Percentiles rank a stretch among this genome's conserved stretches.
Conservation (phyloP, 2,888 invertebrate genomes). For the Acronicta aceris region DNA sequence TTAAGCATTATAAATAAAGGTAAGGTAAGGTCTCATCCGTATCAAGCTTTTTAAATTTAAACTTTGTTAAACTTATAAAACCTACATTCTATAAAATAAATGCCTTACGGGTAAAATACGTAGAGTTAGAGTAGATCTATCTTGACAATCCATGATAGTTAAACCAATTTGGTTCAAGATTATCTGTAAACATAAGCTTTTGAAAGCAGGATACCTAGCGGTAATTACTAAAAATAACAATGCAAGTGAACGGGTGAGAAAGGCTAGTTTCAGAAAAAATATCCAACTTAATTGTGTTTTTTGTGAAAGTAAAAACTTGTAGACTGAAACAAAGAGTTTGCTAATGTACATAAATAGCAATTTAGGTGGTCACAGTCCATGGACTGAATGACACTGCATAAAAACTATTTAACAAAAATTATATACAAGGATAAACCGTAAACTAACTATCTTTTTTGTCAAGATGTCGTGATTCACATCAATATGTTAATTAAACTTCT, state of each 20-base stretch:
- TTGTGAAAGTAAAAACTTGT: slow-evolving; percentile 57
- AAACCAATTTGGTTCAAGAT: too few species aligned
- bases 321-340: slow-evolving; percentile 58
- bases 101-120: too few species aligned
- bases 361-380: slow-evolving; percentile 47
- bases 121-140: too few species aligned
- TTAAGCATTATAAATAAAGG: too few species aligned
- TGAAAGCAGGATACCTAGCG: slow-evolving; percentile 51
- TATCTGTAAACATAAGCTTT: slow-evolving; percentile 16
- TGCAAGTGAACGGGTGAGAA: slow-evolving; percentile 53
- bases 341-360: slow-evolving; percentile 41
- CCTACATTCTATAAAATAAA: too few species aligned
- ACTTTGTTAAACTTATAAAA: too few species aligned
- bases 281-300: slow-evolving; percentile 41
- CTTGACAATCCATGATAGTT: too few species aligned
- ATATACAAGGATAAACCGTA: too few species aligned
- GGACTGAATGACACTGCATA: slow-evolving; percentile 26
- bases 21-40: too few species aligned
- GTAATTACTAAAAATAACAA: slow-evolving; percentile 38
- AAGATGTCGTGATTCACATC: not conserved
- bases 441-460: not conserved
- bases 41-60: too few species aligned
- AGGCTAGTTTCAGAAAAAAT: slow-evolving; percentile 45
- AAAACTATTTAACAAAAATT: not conserved
- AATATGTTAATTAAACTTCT: not conserved